These are phyloP conservation scores for Meghimatium bilineatum DNA, from an alignment of 2,888 invertebrate genomes.

Conservation along the genomic window DNA sequence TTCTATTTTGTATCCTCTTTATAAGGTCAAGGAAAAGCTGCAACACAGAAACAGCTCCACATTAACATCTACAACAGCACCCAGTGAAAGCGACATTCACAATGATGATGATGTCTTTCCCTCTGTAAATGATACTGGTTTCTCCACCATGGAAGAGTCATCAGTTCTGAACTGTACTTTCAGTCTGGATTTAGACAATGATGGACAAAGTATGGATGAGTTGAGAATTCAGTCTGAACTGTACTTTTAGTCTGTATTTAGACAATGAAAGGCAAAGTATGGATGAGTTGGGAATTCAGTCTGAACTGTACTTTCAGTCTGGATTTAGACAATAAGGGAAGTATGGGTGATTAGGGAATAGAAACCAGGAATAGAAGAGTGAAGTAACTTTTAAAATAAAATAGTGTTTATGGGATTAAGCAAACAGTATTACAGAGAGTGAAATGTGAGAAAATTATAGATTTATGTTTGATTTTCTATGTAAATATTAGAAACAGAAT, in stretches of 20 bases:
- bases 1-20: background rate
- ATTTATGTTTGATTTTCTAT: too few species aligned
- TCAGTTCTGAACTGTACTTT: slow-evolving; percentile 39
- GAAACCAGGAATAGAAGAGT: too few species aligned
- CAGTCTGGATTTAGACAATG: background rate
- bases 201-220: background rate
- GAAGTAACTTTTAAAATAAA: too few species aligned
- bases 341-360: background rate
- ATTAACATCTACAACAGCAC: slow-evolving; percentile 10
- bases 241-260: slow-evolving; percentile 5
- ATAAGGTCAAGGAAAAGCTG: slow-evolving; percentile 47
- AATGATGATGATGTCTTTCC: slow-evolving; percentile 23
- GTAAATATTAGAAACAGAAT: too few species aligned
- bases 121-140: slow-evolving; percentile 30
- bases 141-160: slow-evolving; percentile 40
- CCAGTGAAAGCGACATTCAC: slow-evolving; percentile 19
- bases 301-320: slow-evolving; percentile 30
- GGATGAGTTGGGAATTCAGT: background rate
- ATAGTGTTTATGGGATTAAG: too few species aligned
- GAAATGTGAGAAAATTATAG: too few species aligned
- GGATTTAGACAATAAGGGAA: background rate
- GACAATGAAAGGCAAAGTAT: background rate
- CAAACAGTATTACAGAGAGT: too few species aligned
- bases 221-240: slow-evolving; percentile 1
- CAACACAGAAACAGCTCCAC: slow-evolving; percentile 4